Conservation (phyloP, 2,797 vertebrate genomes). For the Typhlichthys subterraneus region DNA sequence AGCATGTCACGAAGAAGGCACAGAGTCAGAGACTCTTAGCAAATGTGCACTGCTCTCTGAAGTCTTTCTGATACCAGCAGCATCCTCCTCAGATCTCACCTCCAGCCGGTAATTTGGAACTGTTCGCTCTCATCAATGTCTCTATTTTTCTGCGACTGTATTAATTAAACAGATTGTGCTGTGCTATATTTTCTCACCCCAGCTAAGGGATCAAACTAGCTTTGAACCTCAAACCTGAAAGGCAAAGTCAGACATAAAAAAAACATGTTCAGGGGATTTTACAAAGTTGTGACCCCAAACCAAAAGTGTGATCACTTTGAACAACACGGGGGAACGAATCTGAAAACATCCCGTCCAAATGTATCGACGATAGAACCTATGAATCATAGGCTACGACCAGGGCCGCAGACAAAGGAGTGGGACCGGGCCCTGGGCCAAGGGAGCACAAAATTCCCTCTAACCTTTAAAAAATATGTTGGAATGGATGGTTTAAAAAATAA, state of each 20-base stretch:
- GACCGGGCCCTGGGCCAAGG: too few species aligned
- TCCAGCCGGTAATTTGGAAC: slow-evolving; percentile 14
- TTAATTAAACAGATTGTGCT: slow-evolving; percentile 28
- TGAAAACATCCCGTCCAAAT: background rate
- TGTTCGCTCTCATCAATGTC: background rate
- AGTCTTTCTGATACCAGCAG: slow-evolving; percentile 15
- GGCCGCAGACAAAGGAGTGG: too few species aligned
- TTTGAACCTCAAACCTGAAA: slow-evolving; percentile 24
- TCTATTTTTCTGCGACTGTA: slow-evolving; percentile 1
- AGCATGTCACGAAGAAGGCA: slow-evolving; percentile 15
- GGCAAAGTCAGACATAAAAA: slow-evolving; percentile 15
- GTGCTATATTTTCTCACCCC: slow-evolving; percentile 8
- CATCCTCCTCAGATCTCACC: slow-evolving; percentile 12
- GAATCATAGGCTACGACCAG: too few species aligned
- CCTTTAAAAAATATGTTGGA: too few species aligned
- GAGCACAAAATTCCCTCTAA: too few species aligned
- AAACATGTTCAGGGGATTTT: slow-evolving; percentile 31
- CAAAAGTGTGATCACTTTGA: slow-evolving; percentile 4
- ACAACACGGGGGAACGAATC: slow-evolving; percentile 29
- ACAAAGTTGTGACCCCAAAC: slow-evolving; percentile 37
- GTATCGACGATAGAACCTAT: too few species aligned
- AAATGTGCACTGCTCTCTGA: slow-evolving; percentile 21
- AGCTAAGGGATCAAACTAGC: slow-evolving; percentile 8
- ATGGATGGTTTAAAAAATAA: too few species aligned
- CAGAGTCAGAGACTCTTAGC: slow-evolving; percentile 19